Evolutionary conservation across 2,888 invertebrate species (phyloP).

Genomic region (Cryptosula pallasiana): DNA sequence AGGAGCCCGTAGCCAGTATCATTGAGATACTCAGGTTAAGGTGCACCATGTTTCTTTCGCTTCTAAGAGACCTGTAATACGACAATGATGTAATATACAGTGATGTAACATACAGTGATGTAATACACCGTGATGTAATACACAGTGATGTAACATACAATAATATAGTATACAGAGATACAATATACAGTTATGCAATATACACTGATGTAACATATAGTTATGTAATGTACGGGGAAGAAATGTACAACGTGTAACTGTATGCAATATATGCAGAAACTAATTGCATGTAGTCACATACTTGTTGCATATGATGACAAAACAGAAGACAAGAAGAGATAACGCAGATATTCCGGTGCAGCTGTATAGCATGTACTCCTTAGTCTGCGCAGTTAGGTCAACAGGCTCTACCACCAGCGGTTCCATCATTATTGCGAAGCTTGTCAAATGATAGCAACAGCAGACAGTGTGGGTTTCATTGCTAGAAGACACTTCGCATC

Average conservation of each 20-base stretch:
- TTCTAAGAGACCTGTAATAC: slow-evolving; percentile 12
- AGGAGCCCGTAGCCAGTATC: background rate
- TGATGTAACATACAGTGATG: too few relatives aligned
- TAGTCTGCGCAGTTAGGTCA: background rate
- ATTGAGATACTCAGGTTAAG: background rate
- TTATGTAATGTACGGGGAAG: too few relatives aligned
- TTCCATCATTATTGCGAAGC: slow-evolving; percentile 22
- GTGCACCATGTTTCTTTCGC: slow-evolving; percentile 17
- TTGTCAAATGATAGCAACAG: slow-evolving; percentile 25
- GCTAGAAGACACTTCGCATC: background rate
- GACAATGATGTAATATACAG: too few relatives aligned
- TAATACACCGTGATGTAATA: too few relatives aligned
- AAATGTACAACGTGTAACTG: too few relatives aligned
- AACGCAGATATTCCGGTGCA: slow-evolving; percentile 9
- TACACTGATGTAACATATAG: too few relatives aligned
- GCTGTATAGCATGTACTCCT: background rate
- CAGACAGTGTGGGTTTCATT: slow-evolving; percentile 23
- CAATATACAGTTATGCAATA: too few relatives aligned
- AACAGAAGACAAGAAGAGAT: background rate
- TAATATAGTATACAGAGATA: too few relatives aligned
- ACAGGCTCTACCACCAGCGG: background rate
- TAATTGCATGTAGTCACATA: too few relatives aligned
- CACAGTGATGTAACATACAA: too few relatives aligned
- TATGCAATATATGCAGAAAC: too few relatives aligned
- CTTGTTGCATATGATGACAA: slow-evolving; percentile 19